These are phyloP conservation scores for Kobus ellipsiprymnus DNA, from an alignment of 2,113 vertebrate species.

Conservation along the genomic window DNA sequence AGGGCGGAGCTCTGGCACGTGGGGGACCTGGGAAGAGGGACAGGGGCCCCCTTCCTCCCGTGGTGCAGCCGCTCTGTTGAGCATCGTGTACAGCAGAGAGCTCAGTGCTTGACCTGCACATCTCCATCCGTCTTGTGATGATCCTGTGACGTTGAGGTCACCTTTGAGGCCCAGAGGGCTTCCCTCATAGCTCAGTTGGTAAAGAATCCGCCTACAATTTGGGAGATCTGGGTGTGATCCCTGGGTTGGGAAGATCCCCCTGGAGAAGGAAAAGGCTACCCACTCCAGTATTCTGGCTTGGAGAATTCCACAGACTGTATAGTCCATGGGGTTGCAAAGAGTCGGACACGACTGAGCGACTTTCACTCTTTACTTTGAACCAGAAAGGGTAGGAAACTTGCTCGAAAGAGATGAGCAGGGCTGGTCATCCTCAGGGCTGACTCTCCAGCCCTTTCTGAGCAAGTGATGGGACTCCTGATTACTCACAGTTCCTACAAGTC, in stretches of 20 bases:
- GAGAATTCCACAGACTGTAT: neutral
- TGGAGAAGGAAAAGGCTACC: neutral
- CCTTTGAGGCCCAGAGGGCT: neutral
- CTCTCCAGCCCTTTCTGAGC: accelerated
- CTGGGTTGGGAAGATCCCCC: neutral
- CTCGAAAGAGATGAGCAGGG: accelerated
- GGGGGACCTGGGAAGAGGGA: neutral
- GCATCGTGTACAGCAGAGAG: too few relatives aligned
- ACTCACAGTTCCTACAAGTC: accelerated
- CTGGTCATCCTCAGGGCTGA: accelerated
- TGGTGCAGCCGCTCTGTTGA: neutral
- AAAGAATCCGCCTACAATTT: neutral
- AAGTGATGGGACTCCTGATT: neutral
- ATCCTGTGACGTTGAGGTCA: accelerated
- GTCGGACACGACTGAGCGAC: neutral
- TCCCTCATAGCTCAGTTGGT: neutral
- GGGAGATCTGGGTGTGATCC: neutral
- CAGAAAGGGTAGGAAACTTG: neutral
- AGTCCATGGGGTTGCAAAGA: neutral
- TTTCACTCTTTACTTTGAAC: neutral
- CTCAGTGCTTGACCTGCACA: accelerated
- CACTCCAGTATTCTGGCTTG: neutral
- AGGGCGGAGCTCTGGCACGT: too few relatives aligned
- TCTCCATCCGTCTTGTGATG: too few relatives aligned
- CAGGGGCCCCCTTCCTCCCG: accelerated